Base-by-base conservation (phyloP, 2,888 invertebrate species). In the Volucella inflata region DNA sequence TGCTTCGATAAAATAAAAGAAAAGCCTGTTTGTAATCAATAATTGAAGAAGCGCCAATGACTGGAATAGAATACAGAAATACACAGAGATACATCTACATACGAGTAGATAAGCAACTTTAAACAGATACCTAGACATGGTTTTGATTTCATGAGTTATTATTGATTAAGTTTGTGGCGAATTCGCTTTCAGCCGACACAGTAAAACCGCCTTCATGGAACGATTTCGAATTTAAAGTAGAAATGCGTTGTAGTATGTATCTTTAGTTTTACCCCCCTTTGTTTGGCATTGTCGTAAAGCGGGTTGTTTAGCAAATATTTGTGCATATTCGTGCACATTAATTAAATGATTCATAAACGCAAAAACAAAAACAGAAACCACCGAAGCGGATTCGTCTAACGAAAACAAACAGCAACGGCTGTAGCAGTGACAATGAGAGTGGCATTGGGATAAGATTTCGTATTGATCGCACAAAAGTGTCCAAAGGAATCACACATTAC, bases 21-120 rank as follows among this genome's bases (percentile, higher is more conserved):
- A 65, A 59, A 59, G n/a, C 60, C 14, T 40, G 67, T 12, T 60
- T 67, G 38, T n/a, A 3, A 17, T 3, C n/a, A 14, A 38, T 16
- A 79, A 74, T 14, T 51, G 38, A 74, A 79, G 74, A 74, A 74
- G 75, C 60, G 55, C 44, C 55, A 60, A 16, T 40, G 21, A 55
- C 40, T 36, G 0, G 10, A 38, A 12, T 17, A 64, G 51, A 21
- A 62, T 51, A 14, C 44, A 51, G 46, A 44, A 50, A 21, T 16
- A 48, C 9, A 60, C 50, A 53, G 46, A 71, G 40, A 6, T 30
- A 30, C 30, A 30, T 30, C 30, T 30, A 30, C 0, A 30, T 30
- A 30, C 6, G n/a, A n/a, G n/a, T n/a, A n/a, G n/a, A 6, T 1
- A 30, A 30, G 6, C 30, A 6, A 4, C 6, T 30, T 30, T 6